These are phyloP conservation scores for Dermatophagoides farinae DNA, from an alignment of 1,140 invertebrate species.

Conservation along the genomic window DNA sequence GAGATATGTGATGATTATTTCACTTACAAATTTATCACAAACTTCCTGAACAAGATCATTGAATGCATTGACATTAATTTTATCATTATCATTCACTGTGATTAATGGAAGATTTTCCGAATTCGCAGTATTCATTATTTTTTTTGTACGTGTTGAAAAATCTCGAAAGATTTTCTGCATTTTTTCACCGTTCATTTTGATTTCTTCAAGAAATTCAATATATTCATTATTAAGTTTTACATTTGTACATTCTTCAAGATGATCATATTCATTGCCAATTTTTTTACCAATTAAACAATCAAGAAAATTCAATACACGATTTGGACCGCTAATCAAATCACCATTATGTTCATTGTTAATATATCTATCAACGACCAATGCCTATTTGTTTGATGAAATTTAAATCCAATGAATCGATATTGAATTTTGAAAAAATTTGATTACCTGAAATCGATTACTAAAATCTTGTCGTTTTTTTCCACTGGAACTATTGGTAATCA, in stretches of 20 bases:
- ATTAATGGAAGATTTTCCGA: not conserved
- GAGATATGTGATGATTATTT: not conserved
- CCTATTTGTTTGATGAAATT: slow-evolving; percentile 7
- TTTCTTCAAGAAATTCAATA: not conserved
- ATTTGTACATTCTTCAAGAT: slow-evolving; percentile 2
- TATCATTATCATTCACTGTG: not conserved
- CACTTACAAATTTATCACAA: slow-evolving; percentile 2
- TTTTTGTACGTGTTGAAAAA: slow-evolving; percentile 10
- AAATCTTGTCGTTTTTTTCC: not conserved
- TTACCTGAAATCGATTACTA: slow-evolving; percentile 7
- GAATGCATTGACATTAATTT: not conserved
- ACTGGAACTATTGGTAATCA: not conserved
- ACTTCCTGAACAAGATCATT: slow-evolving; percentile 13
- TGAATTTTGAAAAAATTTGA: not conserved
- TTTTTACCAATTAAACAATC: not conserved
- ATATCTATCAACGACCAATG: slow-evolving; percentile 7
- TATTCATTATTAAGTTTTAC: slow-evolving; percentile 6
- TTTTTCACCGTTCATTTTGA: not conserved
- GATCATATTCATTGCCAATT: not conserved
- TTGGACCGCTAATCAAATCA: slow-evolving; percentile 5
- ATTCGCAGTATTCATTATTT: not conserved
- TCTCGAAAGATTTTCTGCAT: not conserved
- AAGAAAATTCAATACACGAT: slow-evolving; percentile 10
- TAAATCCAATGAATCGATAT: not conserved
- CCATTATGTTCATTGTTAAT: not conserved